A percentile compares a stretch with the other conserved stretches of the same genome.
phyloP scores from a whole-genome alignment of 2,797 vertebrate species.

The Tenualosa thibaudeaui region DNA sequence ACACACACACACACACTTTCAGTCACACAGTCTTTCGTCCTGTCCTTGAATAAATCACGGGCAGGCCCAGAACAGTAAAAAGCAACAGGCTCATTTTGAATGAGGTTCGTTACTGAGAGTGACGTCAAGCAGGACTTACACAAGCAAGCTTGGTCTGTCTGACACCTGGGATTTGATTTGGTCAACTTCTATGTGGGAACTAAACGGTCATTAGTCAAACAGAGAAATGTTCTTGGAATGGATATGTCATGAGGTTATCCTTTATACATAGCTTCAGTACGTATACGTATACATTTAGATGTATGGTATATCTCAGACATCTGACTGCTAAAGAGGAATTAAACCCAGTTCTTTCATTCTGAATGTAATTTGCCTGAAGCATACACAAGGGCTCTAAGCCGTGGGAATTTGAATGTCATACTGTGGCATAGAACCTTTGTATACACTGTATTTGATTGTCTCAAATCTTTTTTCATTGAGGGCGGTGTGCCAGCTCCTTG shows the following conservation, averaged over 20 bases:
- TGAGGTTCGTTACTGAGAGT: conserved; percentile 67
- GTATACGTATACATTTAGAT: not conserved
- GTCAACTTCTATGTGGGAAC: conserved; percentile 46
- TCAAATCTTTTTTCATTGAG: conserved; percentile 4
- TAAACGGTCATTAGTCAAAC: conserved; percentile 47
- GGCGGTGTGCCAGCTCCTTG: not conserved
- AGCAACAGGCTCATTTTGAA: conserved; percentile 63
- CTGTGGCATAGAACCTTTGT: not conserved
- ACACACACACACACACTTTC: conserved; percentile 43
- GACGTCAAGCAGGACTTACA: conserved; percentile 66
- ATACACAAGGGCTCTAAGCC: not conserved
- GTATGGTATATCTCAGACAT: not conserved
- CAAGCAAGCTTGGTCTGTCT: conserved; percentile 67
- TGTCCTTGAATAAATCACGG: conserved; percentile 75
- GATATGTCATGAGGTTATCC: not conserved
- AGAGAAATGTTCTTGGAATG: conserved; percentile 22
- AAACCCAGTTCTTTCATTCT: not conserved
- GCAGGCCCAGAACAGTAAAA: conserved; percentile 65
- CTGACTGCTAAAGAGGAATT: not conserved
- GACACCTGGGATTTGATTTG: conserved; percentile 70
- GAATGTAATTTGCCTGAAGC: not conserved
- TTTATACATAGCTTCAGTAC: not conserved
- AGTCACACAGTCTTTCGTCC: conserved; percentile 49
- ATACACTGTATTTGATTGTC: conserved; percentile 18
- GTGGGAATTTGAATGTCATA: not conserved